phyloP scores from a whole-genome alignment of 2,113 vertebrate species.

The Collichthys lucidus region DNA sequence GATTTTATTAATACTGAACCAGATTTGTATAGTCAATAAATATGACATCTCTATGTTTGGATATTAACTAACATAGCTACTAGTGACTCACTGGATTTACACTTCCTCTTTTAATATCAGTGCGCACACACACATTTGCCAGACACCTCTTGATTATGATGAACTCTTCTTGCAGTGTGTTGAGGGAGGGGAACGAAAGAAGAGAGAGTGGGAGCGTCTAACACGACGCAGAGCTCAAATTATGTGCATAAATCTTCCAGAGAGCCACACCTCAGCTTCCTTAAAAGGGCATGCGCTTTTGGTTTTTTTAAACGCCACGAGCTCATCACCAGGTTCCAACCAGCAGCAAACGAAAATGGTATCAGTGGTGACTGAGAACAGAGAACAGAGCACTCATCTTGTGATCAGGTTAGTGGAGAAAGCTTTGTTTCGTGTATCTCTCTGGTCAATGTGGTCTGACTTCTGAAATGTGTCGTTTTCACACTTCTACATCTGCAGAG shows the following conservation, averaged over 20 bases:
- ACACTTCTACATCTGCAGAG: neutral
- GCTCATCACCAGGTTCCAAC: neutral
- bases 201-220: neutral
- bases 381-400: neutral
- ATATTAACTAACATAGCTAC: neutral
- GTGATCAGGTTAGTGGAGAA: conserved; percentile 48
- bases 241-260: neutral
- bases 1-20: neutral
- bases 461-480: neutral
- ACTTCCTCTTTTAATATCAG: conserved; percentile 44
- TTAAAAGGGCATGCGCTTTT: neutral
- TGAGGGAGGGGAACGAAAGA: neutral
- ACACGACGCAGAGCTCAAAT: neutral
- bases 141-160: neutral
- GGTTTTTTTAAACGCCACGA: neutral
- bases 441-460: neutral
- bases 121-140: neutral
- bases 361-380: neutral
- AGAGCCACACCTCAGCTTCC: conserved; percentile 18
- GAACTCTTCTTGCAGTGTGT: neutral
- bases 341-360: neutral
- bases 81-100: too few species aligned
- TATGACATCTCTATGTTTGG: neutral
- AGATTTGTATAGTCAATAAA: neutral
- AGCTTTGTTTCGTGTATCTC: neutral